phyloP scores from a whole-genome alignment of 2,797 vertebrate genomes.

The Avahi laniger region DNA sequence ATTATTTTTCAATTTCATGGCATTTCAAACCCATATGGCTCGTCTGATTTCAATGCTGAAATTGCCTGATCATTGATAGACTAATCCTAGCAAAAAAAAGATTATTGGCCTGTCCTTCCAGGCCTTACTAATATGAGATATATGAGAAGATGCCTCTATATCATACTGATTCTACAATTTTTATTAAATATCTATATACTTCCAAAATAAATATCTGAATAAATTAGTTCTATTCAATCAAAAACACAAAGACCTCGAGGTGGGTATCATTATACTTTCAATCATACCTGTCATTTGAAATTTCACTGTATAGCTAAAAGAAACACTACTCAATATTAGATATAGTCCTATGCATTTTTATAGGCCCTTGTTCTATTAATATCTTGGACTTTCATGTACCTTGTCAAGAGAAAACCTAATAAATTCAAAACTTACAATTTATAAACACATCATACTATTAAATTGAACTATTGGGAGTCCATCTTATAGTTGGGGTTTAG shows the following conservation, averaged over 20 bases:
- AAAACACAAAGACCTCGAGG: background rate
- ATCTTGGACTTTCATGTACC: background rate
- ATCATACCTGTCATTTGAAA: background rate
- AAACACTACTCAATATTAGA: background rate
- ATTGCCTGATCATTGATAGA: background rate
- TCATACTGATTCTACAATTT: background rate
- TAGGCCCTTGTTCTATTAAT: background rate
- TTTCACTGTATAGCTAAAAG: background rate
- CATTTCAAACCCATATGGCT: background rate
- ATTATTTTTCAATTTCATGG: background rate
- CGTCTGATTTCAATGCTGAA: background rate
- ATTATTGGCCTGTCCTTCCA: background rate
- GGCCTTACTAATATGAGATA: background rate
- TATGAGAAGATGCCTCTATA: background rate
- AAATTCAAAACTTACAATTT: background rate
- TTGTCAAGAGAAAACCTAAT: background rate
- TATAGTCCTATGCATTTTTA: background rate
- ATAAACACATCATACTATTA: background rate
- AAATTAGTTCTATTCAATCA: background rate
- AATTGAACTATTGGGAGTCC: background rate
- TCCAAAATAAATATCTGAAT: background rate
- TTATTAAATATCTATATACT: background rate
- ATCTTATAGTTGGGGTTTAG: background rate
- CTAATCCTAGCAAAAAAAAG: background rate
- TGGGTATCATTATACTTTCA: background rate